Evolutionary conservation across 2,113 vertebrate genomes (phyloP), one percentile per base, ranked within the genome.

Genomic region (Hydrolagus affinis): DNA sequence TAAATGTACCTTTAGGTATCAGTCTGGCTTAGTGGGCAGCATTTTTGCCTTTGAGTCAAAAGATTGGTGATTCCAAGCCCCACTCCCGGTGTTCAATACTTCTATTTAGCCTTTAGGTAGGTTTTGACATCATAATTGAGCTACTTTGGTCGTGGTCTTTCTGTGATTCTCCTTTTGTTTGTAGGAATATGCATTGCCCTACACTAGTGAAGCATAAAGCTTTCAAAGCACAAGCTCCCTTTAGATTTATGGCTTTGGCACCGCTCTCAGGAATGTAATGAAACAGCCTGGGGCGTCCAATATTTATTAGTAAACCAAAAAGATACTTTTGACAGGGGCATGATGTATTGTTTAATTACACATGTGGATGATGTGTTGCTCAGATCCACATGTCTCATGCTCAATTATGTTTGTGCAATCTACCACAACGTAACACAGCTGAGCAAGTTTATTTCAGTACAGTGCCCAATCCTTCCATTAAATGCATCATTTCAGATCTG

Each of bases 331-430:
- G 59, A 2, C 60, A 21, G 11, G 8, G 19, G 44, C 12, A 23
- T 76, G 74, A 57, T 76, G 19, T 76, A 76, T 59, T 23, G 19
- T 76, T 76, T 57, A 76, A 76, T 76, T 59, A 59, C 74, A 59
- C 19, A 14, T 44, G 57, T 76, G 0, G 74, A 59, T 57, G 59
- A 21, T 15, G n/a, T 59, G 73, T 56, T 56, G 21, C 44, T 32
- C 21, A 15, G 30, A 21, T 71, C 2, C 32, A n/a, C 32, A 21
- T 56, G 30, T 32, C 73, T 56, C 32, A 56, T 8, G 9, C 56
- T 19, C 32, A 75, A 19, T 74, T 17, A 19, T 56, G 73, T 4
- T 56, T 75, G 17, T 75, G 32, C 73, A 30, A 75, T 56, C 73
- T 56, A 56, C 19, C 32, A 19, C 21, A 56, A 30, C 32, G 11